Conservation (phyloP, 2,113 vertebrate species). For the Hydrolagus affinis region DNA sequence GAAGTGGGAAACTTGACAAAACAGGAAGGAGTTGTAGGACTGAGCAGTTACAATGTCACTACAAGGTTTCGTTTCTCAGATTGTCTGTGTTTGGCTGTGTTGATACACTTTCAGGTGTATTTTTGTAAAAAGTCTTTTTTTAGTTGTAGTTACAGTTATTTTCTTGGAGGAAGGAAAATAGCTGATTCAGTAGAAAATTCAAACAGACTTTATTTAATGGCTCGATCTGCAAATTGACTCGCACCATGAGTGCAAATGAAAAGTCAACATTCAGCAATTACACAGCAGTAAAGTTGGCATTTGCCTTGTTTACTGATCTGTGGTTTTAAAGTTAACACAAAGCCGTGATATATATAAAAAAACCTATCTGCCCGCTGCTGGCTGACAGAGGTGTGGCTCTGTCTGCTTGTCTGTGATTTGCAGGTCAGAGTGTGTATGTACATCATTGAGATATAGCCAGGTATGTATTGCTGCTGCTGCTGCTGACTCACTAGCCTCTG, state of each 20-base stretch:
- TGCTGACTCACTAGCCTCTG: constrained; percentile 25
- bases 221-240: background rate
- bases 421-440: background rate
- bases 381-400: background rate
- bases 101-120: too few species aligned
- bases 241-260: background rate
- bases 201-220: background rate
- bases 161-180: background rate
- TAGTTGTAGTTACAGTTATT: too few species aligned
- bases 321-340: background rate
- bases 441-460: constrained; percentile 7
- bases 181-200: background rate
- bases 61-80: too few species aligned
- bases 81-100: too few species aligned
- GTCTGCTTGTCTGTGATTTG: background rate
- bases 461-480: background rate
- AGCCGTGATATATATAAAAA: background rate
- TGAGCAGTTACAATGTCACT: too few species aligned
- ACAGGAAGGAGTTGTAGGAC: too few species aligned
- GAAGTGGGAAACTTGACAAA: too few species aligned
- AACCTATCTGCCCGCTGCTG: background rate
- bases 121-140: too few species aligned
- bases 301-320: background rate
- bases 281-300: background rate
- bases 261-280: background rate